These are phyloP conservation scores for Amblyraja radiata DNA, from an alignment of 2,797 vertebrate genomes.

Conservation along the genomic window DNA sequence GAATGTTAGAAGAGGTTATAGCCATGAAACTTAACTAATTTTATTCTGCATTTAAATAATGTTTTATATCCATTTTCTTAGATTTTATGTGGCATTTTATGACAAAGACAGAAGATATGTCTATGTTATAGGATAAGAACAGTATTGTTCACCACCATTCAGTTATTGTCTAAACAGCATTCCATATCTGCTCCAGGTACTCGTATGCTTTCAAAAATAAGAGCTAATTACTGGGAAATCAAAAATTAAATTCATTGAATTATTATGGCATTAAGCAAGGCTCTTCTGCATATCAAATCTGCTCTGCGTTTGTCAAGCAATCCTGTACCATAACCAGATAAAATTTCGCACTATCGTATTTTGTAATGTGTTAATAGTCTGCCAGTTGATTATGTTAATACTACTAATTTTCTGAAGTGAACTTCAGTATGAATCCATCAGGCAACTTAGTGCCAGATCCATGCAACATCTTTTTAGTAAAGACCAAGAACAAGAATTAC, in stretches of 20 bases:
- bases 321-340: background rate
- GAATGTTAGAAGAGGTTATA: too few species aligned
- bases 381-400: background rate
- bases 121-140: background rate
- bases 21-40: too few species aligned
- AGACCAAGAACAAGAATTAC: background rate
- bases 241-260: too few species aligned
- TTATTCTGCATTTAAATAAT: background rate
- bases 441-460: background rate
- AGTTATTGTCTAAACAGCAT: background rate
- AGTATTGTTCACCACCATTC: background rate
- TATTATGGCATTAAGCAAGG: too few species aligned
- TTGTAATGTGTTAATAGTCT: background rate
- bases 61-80: background rate
- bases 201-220: background rate
- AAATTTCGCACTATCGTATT: background rate
- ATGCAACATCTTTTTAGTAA: background rate
- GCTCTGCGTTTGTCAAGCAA: too few species aligned
- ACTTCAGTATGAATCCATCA: background rate
- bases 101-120: background rate
- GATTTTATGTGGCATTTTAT: background rate
- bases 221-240: background rate
- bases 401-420: background rate
- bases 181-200: background rate
- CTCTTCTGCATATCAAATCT: too few species aligned